Evolutionary conservation across 2,888 invertebrate species (phyloP), one percentile per base, ranked within the genome.

Genomic region (Athrips mouffetella): DNA sequence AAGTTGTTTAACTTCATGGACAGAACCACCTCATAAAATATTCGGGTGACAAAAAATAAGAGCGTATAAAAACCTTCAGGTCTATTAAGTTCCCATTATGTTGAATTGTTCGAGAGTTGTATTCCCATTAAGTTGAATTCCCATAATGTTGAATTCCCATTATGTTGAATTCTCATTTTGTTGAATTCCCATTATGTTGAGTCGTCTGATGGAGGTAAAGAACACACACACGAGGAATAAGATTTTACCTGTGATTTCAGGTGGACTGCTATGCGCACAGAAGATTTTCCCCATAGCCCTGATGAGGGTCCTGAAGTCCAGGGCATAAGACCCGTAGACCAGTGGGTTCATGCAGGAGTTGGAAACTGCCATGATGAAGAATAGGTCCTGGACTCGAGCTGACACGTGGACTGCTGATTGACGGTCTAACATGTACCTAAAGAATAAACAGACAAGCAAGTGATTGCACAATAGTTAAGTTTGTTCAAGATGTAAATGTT

Each of bases 331-430:
- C 1, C 94, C 94, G 64, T 94, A 94, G 11, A 95, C 94, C 37
- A 94, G 76, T 0, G 95, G 94, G 70, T 95, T 93, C 88, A 94
- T 92, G 75, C 94, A 94, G 27, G 94, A 93, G 73, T 94, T 94
- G 42, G 93, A 93, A 0, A 94, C 94, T 0, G 94, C 94, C 91
- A 94, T 94, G 70, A 94, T 89, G 76, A 94, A 94, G 59, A 94
- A 89, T 11, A 91, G 86, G 60, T 93, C 93, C 66, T 94, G 94
- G 2, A 94, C 73, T 59, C 90, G 89, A 3, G 83, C 74, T 49
- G 94, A 91, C 0, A 95, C 89, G 54, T 89, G 84, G 49, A 86
- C 68, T 0, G 94, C 94, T 50, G 93, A 92, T 40, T 90, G 80
- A 1, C 92, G 89, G 71, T 92, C 93, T 52, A 93, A 76, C 90